Evolutionary conservation across 2,888 invertebrate genomes (phyloP), one percentile per base, ranked within the genome.

Genomic region (Aquatica leii): DNA sequence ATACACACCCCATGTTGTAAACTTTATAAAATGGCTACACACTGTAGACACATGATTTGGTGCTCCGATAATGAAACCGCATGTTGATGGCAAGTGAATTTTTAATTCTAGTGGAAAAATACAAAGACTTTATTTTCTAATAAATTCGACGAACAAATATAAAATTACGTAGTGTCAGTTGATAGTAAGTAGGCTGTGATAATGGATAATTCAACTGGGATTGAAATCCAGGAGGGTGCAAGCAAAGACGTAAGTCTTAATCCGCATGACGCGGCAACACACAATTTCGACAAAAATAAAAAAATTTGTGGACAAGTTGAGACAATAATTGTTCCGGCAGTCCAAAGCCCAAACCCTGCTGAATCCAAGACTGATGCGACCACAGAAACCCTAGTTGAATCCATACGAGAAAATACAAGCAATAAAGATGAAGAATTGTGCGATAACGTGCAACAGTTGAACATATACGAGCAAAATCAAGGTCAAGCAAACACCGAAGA

Each of bases 151-250:
- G 41, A 61, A 17, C 17, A 55, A 41, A 50, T 34, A n/a, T 43
- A 20, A 35, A 14, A 20, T 55, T 56, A 31, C 11, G 24, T 51
- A 50, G 55, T 51, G 56, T 61, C 51, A 61, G 58, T 54, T 40
- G 43, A 40, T 43, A 43, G 43, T 14, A 35, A 63, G 63, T 53
- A 40, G 59, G 63, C 63, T 63, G 63, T 63, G 63, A 63, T 63
- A 59, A 62, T 63, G 63, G 54, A 63, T 63, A 63, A 59, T 35
- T 55, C 49, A 43, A 56, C 56, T 48, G 50, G 51, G 41, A 52
- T 41, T 18, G 54, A 41, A 37, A 52, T 18, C 48, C 52, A 53
- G 52, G 57, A 52, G 18, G 49, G 57, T 57, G 58, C 62, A 53
- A 50, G 21, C 41, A 35, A 50, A 37, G 43, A 31, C 24, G 48